phyloP scores from a whole-genome alignment of 2,797 vertebrate species.

The Setipinna tenuifilis region DNA sequence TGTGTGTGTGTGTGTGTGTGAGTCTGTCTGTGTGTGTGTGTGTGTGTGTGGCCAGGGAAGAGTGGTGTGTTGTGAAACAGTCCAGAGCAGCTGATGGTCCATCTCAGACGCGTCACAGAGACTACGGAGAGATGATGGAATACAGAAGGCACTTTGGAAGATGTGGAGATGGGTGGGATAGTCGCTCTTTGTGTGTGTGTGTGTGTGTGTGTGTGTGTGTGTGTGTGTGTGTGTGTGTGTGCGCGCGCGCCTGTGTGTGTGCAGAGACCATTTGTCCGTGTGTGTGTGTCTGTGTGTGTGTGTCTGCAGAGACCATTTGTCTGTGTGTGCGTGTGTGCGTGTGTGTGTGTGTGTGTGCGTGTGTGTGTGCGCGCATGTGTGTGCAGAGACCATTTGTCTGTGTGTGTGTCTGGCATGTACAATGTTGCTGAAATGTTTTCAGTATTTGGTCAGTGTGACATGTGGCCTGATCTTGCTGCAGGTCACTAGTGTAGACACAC shows the following conservation, averaged over 20 bases:
- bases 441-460: too few species aligned
- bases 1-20: not conserved
- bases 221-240: not conserved
- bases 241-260: not conserved
- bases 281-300: not conserved
- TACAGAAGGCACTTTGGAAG: slow-evolving; percentile 70
- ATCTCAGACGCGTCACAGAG: too few species aligned
- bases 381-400: not conserved
- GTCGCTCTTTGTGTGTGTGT: not conserved
- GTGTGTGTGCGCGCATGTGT: not conserved
- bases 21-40: too few species aligned
- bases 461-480: too few species aligned
- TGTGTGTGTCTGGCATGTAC: not conserved
- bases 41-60: too few species aligned
- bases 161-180: not conserved
- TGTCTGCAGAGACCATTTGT: not conserved
- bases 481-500: too few species aligned
- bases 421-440: too few species aligned
- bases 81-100: too few species aligned
- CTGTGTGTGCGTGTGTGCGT: not conserved
- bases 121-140: not conserved
- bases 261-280: too few species aligned
- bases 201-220: slow-evolving; percentile 1
- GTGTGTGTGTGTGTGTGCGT: not conserved
- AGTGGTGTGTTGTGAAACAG: too few species aligned